Evolutionary conservation across 1,140 invertebrate species (phyloP).

Genomic region (Charaxes varanes): DNA sequence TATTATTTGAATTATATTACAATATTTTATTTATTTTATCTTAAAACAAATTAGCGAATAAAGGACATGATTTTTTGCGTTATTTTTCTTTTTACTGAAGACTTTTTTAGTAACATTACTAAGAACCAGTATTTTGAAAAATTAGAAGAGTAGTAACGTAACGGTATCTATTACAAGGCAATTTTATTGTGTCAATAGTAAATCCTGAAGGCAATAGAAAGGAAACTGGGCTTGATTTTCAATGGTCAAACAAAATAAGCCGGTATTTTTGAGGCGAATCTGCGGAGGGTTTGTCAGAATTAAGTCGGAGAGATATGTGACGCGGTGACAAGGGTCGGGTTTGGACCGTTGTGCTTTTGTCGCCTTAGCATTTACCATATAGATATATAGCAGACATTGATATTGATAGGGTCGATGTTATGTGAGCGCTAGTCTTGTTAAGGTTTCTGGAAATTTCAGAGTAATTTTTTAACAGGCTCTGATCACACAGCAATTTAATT

Average conservation of each 20-base stretch:
- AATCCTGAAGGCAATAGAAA: conserved; percentile 13
- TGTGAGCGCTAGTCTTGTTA: too few relatives aligned
- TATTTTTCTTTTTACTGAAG: too few relatives aligned
- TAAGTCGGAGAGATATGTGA: conserved; percentile 56
- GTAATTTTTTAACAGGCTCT: too few relatives aligned
- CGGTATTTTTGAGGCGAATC: conserved; percentile 27
- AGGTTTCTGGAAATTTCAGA: too few relatives aligned
- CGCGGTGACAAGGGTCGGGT: conserved; percentile 52
- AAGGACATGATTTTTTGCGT: too few relatives aligned
- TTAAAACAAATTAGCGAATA: too few relatives aligned
- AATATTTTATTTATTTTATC: too few relatives aligned
- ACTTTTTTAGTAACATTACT: too few relatives aligned
- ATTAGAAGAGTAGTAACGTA: too few relatives aligned
- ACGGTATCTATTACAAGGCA: conserved; percentile 14
- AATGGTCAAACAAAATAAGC: conserved; percentile 29
- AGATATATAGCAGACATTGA: conserved; percentile 15
- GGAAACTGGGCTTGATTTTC: conserved; percentile 15
- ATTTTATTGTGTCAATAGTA: conserved; percentile 15
- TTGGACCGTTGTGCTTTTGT: conserved; percentile 21
- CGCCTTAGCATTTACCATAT: conserved; percentile 16
- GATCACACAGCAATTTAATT: too few relatives aligned
- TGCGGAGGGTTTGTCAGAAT: conserved; percentile 35
- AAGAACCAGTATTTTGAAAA: too few relatives aligned
- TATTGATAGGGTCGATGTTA: conserved; percentile 20
- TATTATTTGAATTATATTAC: too few relatives aligned